These are phyloP conservation scores for Dynastes tityus DNA, from an alignment of 2,888 invertebrate species.

Conservation along the genomic window DNA sequence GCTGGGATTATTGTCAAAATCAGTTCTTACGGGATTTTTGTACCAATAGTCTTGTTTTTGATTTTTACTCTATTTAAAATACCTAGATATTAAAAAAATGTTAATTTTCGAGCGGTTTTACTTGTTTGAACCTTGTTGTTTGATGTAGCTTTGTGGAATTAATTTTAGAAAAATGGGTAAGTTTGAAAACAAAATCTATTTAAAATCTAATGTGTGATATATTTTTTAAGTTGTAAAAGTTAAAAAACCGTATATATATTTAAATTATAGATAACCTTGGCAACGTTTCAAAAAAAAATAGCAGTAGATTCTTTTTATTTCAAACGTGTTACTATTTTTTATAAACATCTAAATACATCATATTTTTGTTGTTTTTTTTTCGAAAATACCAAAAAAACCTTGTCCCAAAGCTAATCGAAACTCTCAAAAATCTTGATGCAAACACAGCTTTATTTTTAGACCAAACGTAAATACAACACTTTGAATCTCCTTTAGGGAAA, in stretches of 20 bases:
- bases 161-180: not conserved
- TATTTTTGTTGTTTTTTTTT: not conserved
- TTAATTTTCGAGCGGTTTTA: not conserved
- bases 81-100: not conserved
- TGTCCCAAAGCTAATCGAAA: not conserved
- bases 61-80: not conserved
- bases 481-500: no score
- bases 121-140: not conserved
- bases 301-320: no score
- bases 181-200: not conserved
- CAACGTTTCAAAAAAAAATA: no score
- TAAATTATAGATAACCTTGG: no score
- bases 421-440: no score
- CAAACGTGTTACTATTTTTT: no score
- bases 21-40: not conserved
- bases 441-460: no score
- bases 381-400: not conserved
- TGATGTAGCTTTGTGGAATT: not conserved
- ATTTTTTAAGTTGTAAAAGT: no score
- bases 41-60: not conserved
- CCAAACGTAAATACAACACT: no score
- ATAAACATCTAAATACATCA: no score
- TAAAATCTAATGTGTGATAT: no score
- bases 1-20: not conserved
- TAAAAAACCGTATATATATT: no score